Evolutionary conservation across 37 sponge, comb jelly and placozoan species (phyloP).

Genomic region (Aphrocallistes beatrix): DNA sequence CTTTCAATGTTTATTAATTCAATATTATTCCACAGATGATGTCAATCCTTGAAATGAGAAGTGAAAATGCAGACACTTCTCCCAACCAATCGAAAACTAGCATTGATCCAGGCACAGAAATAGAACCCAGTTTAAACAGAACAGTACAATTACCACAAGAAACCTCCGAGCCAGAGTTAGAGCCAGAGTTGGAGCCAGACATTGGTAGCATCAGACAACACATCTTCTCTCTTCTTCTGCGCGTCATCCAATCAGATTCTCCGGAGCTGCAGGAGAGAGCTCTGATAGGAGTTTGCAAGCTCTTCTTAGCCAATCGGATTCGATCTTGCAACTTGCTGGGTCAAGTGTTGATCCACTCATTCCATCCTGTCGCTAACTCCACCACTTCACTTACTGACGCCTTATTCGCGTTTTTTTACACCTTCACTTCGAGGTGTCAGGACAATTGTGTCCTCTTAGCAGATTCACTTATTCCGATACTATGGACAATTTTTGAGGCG

Average conservation of each 20-base stretch:
- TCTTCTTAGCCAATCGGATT: neutral
- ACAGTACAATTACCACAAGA: too few relatives aligned
- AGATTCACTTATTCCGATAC: neutral
- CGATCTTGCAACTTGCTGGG: neutral
- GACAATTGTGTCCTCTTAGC: neutral
- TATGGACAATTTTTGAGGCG: neutral
- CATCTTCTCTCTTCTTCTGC: neutral
- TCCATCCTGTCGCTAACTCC: neutral
- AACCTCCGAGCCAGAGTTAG: neutral
- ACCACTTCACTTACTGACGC: neutral
- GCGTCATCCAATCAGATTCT: neutral
- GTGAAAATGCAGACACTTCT: too few relatives aligned
- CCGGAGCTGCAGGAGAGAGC: neutral
- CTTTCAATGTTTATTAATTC: too few relatives aligned
- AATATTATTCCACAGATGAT: too few relatives aligned
- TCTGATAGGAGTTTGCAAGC: neutral
- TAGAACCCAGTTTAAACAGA: too few relatives aligned
- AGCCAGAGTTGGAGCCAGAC: neutral
- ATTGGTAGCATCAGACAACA: neutral
- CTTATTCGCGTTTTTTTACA: neutral
- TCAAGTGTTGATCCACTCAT: neutral
- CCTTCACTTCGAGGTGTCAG: neutral
- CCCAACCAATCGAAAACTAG: too few relatives aligned
- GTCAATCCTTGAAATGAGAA: too few relatives aligned
- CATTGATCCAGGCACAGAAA: too few relatives aligned